These are phyloP conservation scores for Nothocercus julius DNA, from an alignment of 2,113 vertebrate genomes.

Conservation along the genomic window DNA sequence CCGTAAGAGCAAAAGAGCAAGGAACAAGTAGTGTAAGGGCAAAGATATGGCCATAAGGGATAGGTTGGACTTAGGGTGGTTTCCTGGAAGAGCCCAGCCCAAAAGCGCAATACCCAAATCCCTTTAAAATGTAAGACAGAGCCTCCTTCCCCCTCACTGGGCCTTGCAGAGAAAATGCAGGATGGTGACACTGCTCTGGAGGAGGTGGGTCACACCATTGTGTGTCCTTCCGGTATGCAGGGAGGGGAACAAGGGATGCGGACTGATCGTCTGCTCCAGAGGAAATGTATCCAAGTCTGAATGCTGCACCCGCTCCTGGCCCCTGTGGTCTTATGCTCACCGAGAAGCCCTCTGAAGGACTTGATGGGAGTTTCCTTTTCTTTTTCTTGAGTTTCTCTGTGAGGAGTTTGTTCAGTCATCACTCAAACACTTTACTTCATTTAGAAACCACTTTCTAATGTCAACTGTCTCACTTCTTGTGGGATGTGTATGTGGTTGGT, in stretches of 20 bases:
- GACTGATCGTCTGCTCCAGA: neutral
- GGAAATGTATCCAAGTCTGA: neutral
- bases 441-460: neutral
- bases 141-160: neutral
- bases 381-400: neutral
- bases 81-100: neutral
- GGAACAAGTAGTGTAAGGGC: neutral
- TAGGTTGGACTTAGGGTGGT: accelerated
- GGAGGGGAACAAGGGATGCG: neutral
- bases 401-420: neutral
- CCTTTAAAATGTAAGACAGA: neutral
- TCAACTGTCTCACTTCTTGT: neutral
- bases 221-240: neutral
- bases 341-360: neutral
- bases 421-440: neutral
- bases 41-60: neutral
- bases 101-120: neutral
- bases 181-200: too few species aligned
- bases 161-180: neutral
- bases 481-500: accelerated
- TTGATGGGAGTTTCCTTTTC: neutral
- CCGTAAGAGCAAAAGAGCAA: neutral
- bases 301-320: accelerated
- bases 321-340: neutral
- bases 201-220: neutral